Conservation (phyloP, 2,888 invertebrate species). For the Leptinotarsa peninsularis region DNA sequence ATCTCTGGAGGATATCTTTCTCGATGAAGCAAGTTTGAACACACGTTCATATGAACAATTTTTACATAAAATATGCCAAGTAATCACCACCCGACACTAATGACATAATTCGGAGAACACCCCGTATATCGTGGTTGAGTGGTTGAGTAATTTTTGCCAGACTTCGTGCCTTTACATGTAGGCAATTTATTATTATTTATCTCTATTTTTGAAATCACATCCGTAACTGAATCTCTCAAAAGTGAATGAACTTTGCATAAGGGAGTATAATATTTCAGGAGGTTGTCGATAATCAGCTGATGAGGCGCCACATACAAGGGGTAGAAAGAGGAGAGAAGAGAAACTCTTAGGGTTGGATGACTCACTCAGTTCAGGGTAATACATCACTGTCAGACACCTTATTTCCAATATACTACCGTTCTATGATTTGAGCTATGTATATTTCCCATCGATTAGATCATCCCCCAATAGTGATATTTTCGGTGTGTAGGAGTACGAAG, state of each 20-base stretch:
- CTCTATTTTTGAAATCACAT: neutral
- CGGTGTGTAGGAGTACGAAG: neutral
- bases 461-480: conserved; percentile 40
- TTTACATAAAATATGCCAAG: no score
- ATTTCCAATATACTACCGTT: conserved; percentile 65
- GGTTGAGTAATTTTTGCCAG: no score
- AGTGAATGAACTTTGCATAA: conserved; percentile 22
- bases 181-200: neutral
- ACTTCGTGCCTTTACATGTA: no score
- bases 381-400: conserved; percentile 67
- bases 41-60: no score
- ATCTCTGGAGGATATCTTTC: no score
- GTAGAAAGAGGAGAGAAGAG: conserved; percentile 38
- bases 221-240: neutral
- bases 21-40: no score
- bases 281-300: conserved; percentile 54
- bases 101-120: no score
- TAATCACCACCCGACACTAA: no score
- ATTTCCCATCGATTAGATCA: conserved; percentile 62
- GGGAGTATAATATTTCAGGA: conserved; percentile 30
- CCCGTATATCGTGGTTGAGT: no score
- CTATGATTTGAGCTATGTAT: conserved; percentile 66
- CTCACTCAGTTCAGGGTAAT: conserved; percentile 62
- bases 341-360: conserved; percentile 58
- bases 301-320: conserved; percentile 51